These are phyloP conservation scores for Didymodactylos carnosus DNA, from an alignment of 2,888 invertebrate species.

Conservation along the genomic window DNA sequence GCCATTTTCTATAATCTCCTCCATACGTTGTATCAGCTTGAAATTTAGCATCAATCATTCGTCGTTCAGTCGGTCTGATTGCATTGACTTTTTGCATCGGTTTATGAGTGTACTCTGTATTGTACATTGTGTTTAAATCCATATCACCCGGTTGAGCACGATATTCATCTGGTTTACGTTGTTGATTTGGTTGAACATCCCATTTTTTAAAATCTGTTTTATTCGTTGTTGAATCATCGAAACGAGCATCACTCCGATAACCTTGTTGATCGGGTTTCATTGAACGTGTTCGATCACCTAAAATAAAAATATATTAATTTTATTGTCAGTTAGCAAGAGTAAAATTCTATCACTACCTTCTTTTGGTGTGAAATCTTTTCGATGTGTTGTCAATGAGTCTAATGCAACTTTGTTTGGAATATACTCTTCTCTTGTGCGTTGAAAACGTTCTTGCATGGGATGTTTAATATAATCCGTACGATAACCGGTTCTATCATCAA, in stretches of 20 bases:
- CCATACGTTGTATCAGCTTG: conserved; percentile 27
- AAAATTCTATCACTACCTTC: not conserved
- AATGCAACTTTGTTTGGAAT: conserved; percentile 23
- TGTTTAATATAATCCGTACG: conserved; percentile 27
- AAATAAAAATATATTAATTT: too few relatives aligned
- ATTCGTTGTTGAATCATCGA: conserved; percentile 30
- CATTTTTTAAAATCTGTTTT: conserved; percentile 24
- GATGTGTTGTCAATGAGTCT: conserved; percentile 22
- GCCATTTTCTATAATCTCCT: conserved; percentile 25
- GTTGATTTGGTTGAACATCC: conserved; percentile 20
- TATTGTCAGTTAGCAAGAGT: too few relatives aligned
- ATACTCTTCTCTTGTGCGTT: conserved; percentile 22
- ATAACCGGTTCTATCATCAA: conserved; percentile 29
- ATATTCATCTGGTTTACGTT: conserved; percentile 25
- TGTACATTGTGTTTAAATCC: conserved; percentile 15
- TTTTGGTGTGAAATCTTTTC: conserved; percentile 17
- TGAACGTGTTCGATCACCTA: conserved; percentile 17
- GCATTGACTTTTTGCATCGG: conserved; percentile 21
- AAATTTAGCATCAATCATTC: conserved; percentile 21
- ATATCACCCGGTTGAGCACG: conserved; percentile 27
- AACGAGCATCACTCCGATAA: conserved; percentile 27
- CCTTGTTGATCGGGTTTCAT: conserved; percentile 27
- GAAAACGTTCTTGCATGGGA: conserved; percentile 22
- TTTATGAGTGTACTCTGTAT: conserved; percentile 17
- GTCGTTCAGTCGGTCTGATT: conserved; percentile 20